Evolutionary conservation across 1,140 invertebrate genomes (phyloP).

Genomic region (Acromyrmex echinatior): DNA sequence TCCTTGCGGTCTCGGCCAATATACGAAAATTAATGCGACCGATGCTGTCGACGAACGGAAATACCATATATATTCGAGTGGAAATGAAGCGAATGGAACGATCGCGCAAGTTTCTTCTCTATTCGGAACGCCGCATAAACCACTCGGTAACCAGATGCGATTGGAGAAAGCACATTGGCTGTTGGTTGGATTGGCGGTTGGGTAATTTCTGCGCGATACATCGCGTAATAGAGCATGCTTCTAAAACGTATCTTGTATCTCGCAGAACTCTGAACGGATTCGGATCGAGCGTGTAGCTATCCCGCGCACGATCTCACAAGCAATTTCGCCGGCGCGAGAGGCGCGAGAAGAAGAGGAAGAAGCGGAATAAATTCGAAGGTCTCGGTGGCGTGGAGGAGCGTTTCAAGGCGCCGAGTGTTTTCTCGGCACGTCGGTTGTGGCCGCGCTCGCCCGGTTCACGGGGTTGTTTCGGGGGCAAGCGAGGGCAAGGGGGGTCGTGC

Average conservation of each 20-base stretch:
- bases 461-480: conserved; percentile 81
- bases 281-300: conserved; percentile 53
- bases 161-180: conserved; percentile 46
- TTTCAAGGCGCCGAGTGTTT: conserved; percentile 71
- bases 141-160: conserved; percentile 39
- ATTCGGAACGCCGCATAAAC: neutral
- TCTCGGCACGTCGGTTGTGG: conserved; percentile 69
- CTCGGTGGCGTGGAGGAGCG: conserved; percentile 52
- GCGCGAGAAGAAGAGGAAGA: conserved; percentile 41
- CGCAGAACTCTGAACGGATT: conserved; percentile 36
- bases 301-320: conserved; percentile 51
- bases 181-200: conserved; percentile 18
- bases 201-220: conserved; percentile 46
- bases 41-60: conserved; percentile 26
- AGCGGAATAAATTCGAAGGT: conserved; percentile 69
- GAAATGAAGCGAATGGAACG: neutral
- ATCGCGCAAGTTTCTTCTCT: conserved; percentile 15
- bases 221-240: conserved; percentile 48
- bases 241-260: conserved; percentile 48
- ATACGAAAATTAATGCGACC: conserved; percentile 50
- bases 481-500: conserved; percentile 83
- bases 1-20: conserved; percentile 50
- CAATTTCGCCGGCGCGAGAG: conserved; percentile 31
- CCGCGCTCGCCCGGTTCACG: conserved; percentile 63
- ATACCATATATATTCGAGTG: neutral